Base-by-base conservation (phyloP, 2,888 invertebrate genomes). In the Acanthococcus lagerstroemiae region DNA sequence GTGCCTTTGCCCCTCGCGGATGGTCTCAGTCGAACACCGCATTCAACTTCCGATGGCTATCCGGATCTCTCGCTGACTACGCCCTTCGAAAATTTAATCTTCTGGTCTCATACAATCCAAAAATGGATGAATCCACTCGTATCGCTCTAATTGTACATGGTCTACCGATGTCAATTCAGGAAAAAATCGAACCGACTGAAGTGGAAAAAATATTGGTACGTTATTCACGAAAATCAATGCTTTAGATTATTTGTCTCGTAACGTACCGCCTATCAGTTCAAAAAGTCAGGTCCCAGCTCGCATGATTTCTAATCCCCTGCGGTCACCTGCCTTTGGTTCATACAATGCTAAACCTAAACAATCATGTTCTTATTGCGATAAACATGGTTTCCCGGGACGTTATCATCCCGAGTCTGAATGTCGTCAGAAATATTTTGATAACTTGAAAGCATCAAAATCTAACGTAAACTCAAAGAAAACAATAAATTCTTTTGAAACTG, bases 371-470 rank as follows among this genome's bases (percentile, higher is more conserved):
- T 54, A 22, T 26, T 55, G 55, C 26, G 55, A 55, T 12, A 9
- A 22, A 5, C n/a, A 12, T n/a, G 55, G 55, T 25, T 25, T 25
- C 15, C 26, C 55, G n/a, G 55, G 55, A 12, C 55, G 27, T 15
- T 25, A 25, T 24, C 48, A 48, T 48, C 48, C 48, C 19, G 48
- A 48, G n/a, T n/a, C 9, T 17, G 19, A 48, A 48, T 48, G 48
- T 48, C 9, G 48, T n/a, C 48, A n/a, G 17, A 48, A 48, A 48
- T 48, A 48, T 48, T 48, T 48, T 48, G 48, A 48, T 48, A 48
- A 48, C 48, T 30, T 48, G 17, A n/a, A 48, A 48, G 19, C 24
- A 27, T 26, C 25, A 26, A 24, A 26, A 12, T 15, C 26, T 24
- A 26, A 55, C 17, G 26, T 25, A 26, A 55, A 55, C 15, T 26